Base-by-base conservation (phyloP, 1,140 invertebrate species). In the Drosophila bocki region DNA sequence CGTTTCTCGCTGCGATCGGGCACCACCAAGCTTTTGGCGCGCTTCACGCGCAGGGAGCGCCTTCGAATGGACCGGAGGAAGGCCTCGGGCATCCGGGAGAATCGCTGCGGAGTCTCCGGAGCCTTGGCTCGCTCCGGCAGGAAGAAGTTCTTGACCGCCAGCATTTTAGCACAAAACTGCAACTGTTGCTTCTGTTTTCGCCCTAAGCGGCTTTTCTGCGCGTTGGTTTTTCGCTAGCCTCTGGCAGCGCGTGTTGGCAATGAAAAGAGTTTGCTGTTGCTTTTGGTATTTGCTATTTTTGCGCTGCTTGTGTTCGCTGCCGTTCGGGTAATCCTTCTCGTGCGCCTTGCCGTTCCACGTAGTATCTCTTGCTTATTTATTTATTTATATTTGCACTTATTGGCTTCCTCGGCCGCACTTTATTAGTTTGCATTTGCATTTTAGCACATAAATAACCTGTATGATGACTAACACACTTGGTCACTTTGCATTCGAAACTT, bases 141-240 rank as follows among this genome's bases (percentile, higher is more conserved):
- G 82, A 95, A 95, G 92, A 95, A 95, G 86, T 95, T 95, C 82
- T 95, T 95, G 33, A 95, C 95, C 13, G 95, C 94, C 80, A 95
- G 94, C 94, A 95, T 93, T 33, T 45, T 88, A 47, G 41, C 56
- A 15, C 3, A 22, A n/a, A n/a, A 29, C 13, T 51, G 59, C 56
- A 63, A 61, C 68, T 65, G 75, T 58, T 75, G 62, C 58, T 64
- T 51, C 37, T 54, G 15, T 15, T 35, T 39, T 17, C 19, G 7
- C 32, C 50, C n/a, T 75, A 33, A 41, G 41, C 50, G 44, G 47
- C 57, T 60, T 58, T 63, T 45, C 57, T 63, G 48, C 32, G 54
- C 54, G 45, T 22, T 50, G 58, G 37, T 57, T 50, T 51, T n/a
- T 42, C 54, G 61, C 62, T 70, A 51, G 59, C 54, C 54, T 60